Evolutionary conservation across 1,140 invertebrate genomes (phyloP), one percentile per base, ranked within the genome.

Genomic region (Metaphire vulgaris): DNA sequence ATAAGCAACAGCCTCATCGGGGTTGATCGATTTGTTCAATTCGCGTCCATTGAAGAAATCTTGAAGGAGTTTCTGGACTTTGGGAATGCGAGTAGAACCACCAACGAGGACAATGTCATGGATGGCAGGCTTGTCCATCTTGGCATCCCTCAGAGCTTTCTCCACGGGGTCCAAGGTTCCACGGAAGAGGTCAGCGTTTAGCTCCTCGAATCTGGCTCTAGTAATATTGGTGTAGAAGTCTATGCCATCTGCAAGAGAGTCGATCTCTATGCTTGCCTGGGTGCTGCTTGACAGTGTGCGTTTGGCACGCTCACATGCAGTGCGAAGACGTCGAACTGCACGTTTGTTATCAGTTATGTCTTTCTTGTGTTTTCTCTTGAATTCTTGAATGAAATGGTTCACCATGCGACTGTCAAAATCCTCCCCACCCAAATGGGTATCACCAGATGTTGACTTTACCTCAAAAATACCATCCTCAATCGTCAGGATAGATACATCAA

Each of bases 41-140:
- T 98, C 95, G 87, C 98, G 98, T 76, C 96, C 97, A 80, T 96
- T 96, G 85, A 92, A 98, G 89, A 96, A 96, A 85, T 29, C 33
- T 32, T 71, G 30, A 32, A 71, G 30, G 6, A 33, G 30, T 32
- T 98, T 96, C 87, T 98, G 96, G 76, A 99, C 93, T 86, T 97
- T 98, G 67, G 97, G 97, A 81, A 99, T 98, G 88, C 97, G 92
- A 34, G 97, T 98, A 16, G 96, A 98, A 64, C 97, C 97, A 80
- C 97, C 97, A 69, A 99, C 96, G 32, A 99, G 87, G 33, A 99
- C 96, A 81, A 99, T 96, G 81, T 99, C 97, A 82, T 99, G 91
- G 79, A 99, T 93, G 77, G 90, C 89, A 21, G 90, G 88, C 85
- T 98, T 97, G 87, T 96, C 93, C 89, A 97, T 90, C 83, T 97